Percentiles rank a stretch among this genome's conserved stretches.
phyloP scores from a whole-genome alignment of 2,797 vertebrate species.

The Neopelma chrysocephalum region DNA sequence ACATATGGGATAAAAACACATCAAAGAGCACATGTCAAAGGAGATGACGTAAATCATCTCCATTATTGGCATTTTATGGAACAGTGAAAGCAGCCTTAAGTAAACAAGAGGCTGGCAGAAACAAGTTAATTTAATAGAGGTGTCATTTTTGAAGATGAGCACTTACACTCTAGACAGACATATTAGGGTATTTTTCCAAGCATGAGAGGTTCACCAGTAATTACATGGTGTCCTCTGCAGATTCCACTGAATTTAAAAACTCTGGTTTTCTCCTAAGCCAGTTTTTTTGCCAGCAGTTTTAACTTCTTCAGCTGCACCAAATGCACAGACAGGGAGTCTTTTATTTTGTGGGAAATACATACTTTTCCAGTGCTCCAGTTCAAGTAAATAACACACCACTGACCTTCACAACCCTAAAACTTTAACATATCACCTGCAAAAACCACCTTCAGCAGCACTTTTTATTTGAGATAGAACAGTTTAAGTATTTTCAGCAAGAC shows the following conservation, averaged over 20 bases:
- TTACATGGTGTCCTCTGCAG: neutral
- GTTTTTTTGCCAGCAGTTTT: neutral
- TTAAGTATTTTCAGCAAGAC: neutral
- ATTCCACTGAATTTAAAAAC: neutral
- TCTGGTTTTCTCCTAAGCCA: neutral
- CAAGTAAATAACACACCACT: neutral
- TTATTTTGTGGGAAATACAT: fast-evolving
- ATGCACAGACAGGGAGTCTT: fast-evolving
- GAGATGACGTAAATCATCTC: conserved; percentile 26
- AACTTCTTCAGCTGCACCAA: neutral
- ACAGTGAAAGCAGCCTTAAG: conserved; percentile 21
- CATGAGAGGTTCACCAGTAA: neutral
- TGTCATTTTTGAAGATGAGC: conserved; percentile 56
- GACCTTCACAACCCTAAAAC: neutral
- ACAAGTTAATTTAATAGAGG: conserved; percentile 60
- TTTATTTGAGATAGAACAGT: neutral
- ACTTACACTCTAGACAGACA: conserved; percentile 5
- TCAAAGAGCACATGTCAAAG: conserved; percentile 23
- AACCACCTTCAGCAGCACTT: neutral
- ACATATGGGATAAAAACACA: conserved; percentile 21
- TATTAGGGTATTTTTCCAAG: conserved; percentile 23
- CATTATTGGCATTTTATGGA: conserved; percentile 54
- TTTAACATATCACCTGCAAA: neutral
- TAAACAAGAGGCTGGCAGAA: conserved; percentile 52
- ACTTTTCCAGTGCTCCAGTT: neutral